Evolutionary conservation across 2,888 invertebrate genomes (phyloP).

Genomic region (Pseudolycoriella hygida): DNA sequence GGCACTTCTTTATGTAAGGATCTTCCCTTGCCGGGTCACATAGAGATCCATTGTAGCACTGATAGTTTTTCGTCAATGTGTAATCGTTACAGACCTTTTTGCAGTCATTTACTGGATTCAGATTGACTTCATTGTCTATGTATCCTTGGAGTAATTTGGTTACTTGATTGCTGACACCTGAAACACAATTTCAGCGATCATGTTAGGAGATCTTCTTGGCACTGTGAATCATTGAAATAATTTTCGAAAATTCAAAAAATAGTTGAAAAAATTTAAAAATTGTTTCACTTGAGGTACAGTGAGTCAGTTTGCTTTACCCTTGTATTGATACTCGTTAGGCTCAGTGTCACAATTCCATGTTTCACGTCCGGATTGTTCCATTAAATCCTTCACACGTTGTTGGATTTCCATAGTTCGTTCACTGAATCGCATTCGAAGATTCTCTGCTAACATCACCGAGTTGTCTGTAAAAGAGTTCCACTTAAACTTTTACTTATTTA

Average conservation of each 20-base stretch:
- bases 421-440: neutral
- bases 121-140: conserved; percentile 27
- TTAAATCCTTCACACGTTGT: neutral
- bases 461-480: too few species aligned
- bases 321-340: too few species aligned
- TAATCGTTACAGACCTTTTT: conserved; percentile 56
- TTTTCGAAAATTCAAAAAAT: too few species aligned
- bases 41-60: conserved; percentile 45
- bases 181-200: neutral
- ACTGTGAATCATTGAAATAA: too few species aligned
- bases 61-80: conserved; percentile 37
- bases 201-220: too few species aligned
- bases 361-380: neutral
- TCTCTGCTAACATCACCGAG: neutral
- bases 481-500: too few species aligned
- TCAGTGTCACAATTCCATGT: neutral
- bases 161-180: neutral
- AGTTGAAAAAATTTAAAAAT: too few species aligned
- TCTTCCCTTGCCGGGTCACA: conserved; percentile 24
- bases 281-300: too few species aligned
- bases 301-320: too few species aligned
- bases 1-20: conserved; percentile 36
- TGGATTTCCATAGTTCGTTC: neutral
- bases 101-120: conserved; percentile 50
- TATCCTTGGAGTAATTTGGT: conserved; percentile 3